Evolutionary conservation across 2,888 invertebrate species (phyloP), one percentile per base, ranked within the genome.

Genomic region (Chrysolina oricalcia): DNA sequence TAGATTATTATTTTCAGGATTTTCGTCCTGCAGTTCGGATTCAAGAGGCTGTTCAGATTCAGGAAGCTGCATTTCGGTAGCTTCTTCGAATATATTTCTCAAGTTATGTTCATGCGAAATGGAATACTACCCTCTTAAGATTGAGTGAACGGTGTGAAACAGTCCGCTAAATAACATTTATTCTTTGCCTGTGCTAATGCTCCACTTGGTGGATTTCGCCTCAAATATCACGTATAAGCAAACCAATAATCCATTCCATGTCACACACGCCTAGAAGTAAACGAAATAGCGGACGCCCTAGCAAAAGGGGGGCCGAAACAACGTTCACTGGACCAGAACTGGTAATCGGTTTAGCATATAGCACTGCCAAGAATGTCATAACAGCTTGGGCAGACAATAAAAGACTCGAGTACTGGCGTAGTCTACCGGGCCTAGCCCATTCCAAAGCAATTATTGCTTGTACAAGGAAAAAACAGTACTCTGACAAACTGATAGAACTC

Each of bases 191-290:
- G 64, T 64, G 41, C 41, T 64, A 17, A 27, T 41, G 64, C 64
- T 41, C 40, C 64, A 64, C 40, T 35, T 64, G 41, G 64, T 64
- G 40, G 64, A n/a, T 41, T 64, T 40, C 35, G 64, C 64, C 64
- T 64, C 64, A 41, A 64, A 64, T 64, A 64, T 15, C 62, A 13
- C 21, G 35, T 62, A 62, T 62, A 23, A 43, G 43, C 43, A 43
- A 11, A 43, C 15, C 43, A 15, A 13, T 13, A 43, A 13, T 43
- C 15, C 15, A 43, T 43, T n/a, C n/a, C n/a, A n/a, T n/a, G n/a
- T n/a, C n/a, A n/a, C n/a, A n/a, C n/a, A n/a, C n/a, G n/a, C n/a
- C n/a, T n/a, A n/a, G n/a, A n/a, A n/a, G n/a, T n/a, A n/a, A n/a
- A n/a, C n/a, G n/a, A n/a, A n/a, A n/a, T n/a, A n/a, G n/a, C n/a